These are phyloP conservation scores for Isotomurus palustris DNA, from an alignment of 2,888 invertebrate genomes.

Conservation along the genomic window DNA sequence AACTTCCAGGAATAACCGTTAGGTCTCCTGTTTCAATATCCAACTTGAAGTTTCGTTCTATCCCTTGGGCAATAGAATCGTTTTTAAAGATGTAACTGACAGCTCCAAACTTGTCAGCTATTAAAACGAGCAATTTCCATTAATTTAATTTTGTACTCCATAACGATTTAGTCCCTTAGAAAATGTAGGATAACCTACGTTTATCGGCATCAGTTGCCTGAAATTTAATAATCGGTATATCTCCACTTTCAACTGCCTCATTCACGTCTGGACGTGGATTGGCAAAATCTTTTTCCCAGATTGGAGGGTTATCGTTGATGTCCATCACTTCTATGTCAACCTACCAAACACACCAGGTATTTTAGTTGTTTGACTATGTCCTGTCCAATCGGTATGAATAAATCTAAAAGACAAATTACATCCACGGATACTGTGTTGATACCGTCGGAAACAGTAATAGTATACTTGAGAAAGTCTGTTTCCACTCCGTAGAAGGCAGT, in stretches of 20 bases:
- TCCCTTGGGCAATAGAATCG: no score
- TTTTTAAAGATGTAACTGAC: no score
- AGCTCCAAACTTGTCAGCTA: no score
- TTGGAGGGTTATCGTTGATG: constrained; percentile 12
- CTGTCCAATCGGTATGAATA: no score
- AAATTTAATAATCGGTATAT: constrained; percentile 1
- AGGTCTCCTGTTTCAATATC: no score
- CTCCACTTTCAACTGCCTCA: constrained; percentile 2
- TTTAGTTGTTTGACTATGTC: no score
- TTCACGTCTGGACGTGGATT: neutral
- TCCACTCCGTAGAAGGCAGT: constrained; percentile 1
- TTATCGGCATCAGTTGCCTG: constrained; percentile 25
- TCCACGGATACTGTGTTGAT: neutral
- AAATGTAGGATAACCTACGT: neutral
- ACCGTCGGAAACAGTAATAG: constrained; percentile 15
- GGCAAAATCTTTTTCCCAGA: neutral
- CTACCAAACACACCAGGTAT: neutral
- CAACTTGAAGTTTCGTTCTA: no score
- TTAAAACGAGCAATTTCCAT: no score
- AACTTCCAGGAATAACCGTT: neutral
- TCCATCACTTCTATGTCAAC: neutral
- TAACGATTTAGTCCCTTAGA: neutral
- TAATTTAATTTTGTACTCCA: no score
- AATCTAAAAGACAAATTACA: no score
- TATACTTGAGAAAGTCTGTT: constrained; percentile 11